Base-by-base conservation (phyloP, 2,797 vertebrate genomes). In the Rachycentron canadum region DNA sequence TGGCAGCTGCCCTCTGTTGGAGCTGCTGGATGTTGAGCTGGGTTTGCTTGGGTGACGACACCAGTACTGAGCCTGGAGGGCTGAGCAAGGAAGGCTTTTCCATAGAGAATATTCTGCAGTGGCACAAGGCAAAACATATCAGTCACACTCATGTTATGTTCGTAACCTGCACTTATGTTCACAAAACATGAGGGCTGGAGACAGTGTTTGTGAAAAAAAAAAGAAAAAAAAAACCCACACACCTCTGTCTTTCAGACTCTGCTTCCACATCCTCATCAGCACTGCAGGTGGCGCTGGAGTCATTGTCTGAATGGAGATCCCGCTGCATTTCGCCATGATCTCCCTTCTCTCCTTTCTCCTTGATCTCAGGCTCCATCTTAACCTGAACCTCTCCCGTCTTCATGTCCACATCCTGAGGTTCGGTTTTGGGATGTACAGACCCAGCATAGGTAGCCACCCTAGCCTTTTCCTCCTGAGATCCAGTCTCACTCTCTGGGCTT, bases 221-320 rank as follows among this genome's bases (percentile, higher is more conserved):
- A n/a, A n/a, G n/a, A n/a, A n/a, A 43, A 17, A 55, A 38, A 34
- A 1, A 23, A 32, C 3, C 32, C 4, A 66, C 76, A 47, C 43
- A 95, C 98, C 97, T 97, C 84, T 95, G 96, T 73, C 97, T 95
- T 40, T 99, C 98, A 7, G 96, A 96, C 73, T 99, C 98, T 21
- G 95, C 96, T 17, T 99, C 98, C 53, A 97, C 96, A 9, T 99
- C 98, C 87, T 99, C 98, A 34, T 99, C 98, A 10, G 98, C 98
- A 76, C 98, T 99, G 93, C 98, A 99, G n/a, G 98, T 99, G 91
- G 98, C 98, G 83, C 98, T 99, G 1, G 98, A 99, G 84, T 99
- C 98, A 26, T 99, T 97, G 82, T 99, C 98, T 0, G 98, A 99
- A 66, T 96, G 96, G 21, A 97, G 96, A 38, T 95, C 93, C 79